phyloP scores from a whole-genome alignment of 2,888 invertebrate genomes.

The Cynaeus angustus region DNA sequence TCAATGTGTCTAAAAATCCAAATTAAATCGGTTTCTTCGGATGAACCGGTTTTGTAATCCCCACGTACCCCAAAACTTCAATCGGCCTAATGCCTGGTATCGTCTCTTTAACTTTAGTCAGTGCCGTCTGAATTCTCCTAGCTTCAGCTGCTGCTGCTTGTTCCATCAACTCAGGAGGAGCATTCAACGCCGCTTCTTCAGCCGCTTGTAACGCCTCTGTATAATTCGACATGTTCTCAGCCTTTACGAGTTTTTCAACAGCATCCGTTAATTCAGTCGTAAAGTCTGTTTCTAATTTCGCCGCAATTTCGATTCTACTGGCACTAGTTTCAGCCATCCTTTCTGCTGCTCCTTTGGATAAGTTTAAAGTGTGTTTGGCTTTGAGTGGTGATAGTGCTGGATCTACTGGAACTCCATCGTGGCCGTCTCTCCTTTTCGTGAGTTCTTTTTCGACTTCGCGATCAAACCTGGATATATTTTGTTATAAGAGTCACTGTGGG shows the following conservation, averaged over 20 bases:
- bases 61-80: slow-evolving; percentile 72
- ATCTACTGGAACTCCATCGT: slow-evolving; percentile 50
- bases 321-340: slow-evolving; percentile 63
- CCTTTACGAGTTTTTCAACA: slow-evolving; percentile 70
- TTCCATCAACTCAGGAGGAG: slow-evolving; percentile 71
- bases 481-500: slow-evolving; percentile 2
- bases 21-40: slow-evolving; percentile 56
- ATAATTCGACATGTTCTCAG: slow-evolving; percentile 70
- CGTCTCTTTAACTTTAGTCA: slow-evolving; percentile 65
- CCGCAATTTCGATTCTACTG: slow-evolving; percentile 64
- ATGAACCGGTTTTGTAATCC: slow-evolving; percentile 69
- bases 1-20: background rate
- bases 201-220: slow-evolving; percentile 71
- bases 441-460: slow-evolving; percentile 64
- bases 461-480: slow-evolving; percentile 60
- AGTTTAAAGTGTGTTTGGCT: slow-evolving; percentile 33
- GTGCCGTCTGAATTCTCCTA: slow-evolving; percentile 64
- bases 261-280: slow-evolving; percentile 70
- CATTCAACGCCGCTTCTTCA: slow-evolving; percentile 70
- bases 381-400: slow-evolving; percentile 38
- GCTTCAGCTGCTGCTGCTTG: slow-evolving; percentile 71
- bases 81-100: slow-evolving; percentile 68
- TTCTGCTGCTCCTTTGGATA: slow-evolving; percentile 50
- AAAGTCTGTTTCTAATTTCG: slow-evolving; percentile 60
- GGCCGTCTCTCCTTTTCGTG: slow-evolving; percentile 57